Conservation (phyloP, 2,113 vertebrate species). For the Tautogolabrus adspersus region DNA sequence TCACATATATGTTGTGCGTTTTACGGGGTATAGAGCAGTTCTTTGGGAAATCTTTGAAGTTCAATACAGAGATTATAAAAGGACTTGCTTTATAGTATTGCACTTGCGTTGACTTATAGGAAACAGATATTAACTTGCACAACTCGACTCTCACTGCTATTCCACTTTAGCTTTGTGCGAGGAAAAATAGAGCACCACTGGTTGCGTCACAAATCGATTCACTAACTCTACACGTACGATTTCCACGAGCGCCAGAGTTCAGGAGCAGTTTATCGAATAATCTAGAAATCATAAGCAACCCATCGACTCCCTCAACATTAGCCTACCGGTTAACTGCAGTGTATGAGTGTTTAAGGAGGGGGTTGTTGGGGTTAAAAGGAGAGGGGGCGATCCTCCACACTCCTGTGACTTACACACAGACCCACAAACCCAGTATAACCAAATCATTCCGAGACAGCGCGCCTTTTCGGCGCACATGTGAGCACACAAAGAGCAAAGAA, state of each 20-base stretch:
- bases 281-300: slow-evolving; percentile 62
- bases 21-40: background rate
- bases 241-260: slow-evolving; percentile 43
- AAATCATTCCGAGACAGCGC: slow-evolving; percentile 79
- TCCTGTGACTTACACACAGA: slow-evolving; percentile 22
- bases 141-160: slow-evolving; percentile 26
- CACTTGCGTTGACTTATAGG: slow-evolving; percentile 57
- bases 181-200: slow-evolving; percentile 45
- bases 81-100: slow-evolving; percentile 37
- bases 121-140: slow-evolving; percentile 37
- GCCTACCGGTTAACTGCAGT: slow-evolving; percentile 26
- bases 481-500: slow-evolving; percentile 70
- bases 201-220: slow-evolving; percentile 67
- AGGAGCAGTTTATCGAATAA: slow-evolving; percentile 64
- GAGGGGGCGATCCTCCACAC: slow-evolving; percentile 15
- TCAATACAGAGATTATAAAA: slow-evolving; percentile 53
- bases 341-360: slow-evolving; percentile 7
- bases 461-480: slow-evolving; percentile 71
- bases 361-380: background rate
- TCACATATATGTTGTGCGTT: slow-evolving; percentile 4
- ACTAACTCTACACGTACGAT: slow-evolving; percentile 36
- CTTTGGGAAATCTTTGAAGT: background rate
- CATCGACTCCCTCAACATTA: slow-evolving; percentile 57
- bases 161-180: slow-evolving; percentile 1
- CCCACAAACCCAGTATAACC: slow-evolving; percentile 53